Conservation (phyloP, 2,888 invertebrate species). For the Serrognathus titanus region DNA sequence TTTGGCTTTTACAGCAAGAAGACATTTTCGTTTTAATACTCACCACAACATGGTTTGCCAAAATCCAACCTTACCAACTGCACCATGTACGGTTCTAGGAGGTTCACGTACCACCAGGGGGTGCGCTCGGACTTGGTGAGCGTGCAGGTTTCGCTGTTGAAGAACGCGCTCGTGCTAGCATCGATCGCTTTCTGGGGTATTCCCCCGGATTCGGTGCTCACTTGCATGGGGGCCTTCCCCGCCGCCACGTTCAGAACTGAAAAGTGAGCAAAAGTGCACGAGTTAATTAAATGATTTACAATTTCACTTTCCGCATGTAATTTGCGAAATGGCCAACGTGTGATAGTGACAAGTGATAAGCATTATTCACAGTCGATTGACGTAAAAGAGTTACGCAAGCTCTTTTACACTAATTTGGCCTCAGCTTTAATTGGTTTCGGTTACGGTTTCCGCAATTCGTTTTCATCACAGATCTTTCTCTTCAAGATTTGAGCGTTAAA, state of each 20-base stretch:
- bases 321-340: too few species aligned
- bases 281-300: neutral
- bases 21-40: slow-evolving; percentile 45
- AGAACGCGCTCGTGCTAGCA: slow-evolving; percentile 81
- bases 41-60: slow-evolving; percentile 87
- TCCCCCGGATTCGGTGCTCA: slow-evolving; percentile 76
- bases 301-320: neutral
- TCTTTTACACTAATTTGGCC: too few species aligned
- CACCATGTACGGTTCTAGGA: slow-evolving; percentile 92
- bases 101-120: slow-evolving; percentile 95
- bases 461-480: too few species aligned
- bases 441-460: too few species aligned
- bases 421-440: too few species aligned
- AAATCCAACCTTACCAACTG: slow-evolving; percentile 88
- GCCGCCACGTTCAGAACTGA: slow-evolving; percentile 90
- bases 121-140: slow-evolving; percentile 78
- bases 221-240: slow-evolving; percentile 94
- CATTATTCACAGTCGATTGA: too few species aligned
- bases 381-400: too few species aligned
- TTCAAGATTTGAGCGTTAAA: too few species aligned
- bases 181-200: slow-evolving; percentile 89
- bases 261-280: slow-evolving; percentile 34
- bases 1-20: too few species aligned
- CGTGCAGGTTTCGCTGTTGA: slow-evolving; percentile 81
- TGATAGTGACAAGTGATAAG: too few species aligned